These are phyloP conservation scores for Piaya cayana DNA, from an alignment of 2,113 vertebrate species.

Conservation along the genomic window DNA sequence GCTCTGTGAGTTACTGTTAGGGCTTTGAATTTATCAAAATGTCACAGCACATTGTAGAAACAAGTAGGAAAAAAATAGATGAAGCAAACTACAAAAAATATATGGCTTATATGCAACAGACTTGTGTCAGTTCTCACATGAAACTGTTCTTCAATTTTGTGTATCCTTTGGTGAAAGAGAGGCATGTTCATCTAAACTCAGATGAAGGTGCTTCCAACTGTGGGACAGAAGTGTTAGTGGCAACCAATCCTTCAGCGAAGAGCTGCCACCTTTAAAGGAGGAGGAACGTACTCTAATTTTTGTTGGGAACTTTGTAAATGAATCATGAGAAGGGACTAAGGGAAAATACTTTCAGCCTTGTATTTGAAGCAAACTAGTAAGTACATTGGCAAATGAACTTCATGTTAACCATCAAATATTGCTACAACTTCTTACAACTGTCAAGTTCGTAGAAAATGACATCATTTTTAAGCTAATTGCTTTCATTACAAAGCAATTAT, in stretches of 20 bases:
- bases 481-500: slow-evolving; percentile 7
- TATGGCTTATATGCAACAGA: not conserved
- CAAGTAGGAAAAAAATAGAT: not conserved
- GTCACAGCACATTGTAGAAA: not conserved
- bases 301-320: not conserved
- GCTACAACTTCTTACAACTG: not conserved
- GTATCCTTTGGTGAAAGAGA: not conserved
- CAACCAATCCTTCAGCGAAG: not conserved
- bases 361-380: not conserved
- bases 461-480: not conserved
- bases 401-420: not conserved
- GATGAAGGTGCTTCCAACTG: not conserved
- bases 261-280: not conserved
- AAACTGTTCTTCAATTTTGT: not conserved
- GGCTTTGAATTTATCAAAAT: not conserved
- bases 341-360: not conserved
- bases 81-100: not conserved
- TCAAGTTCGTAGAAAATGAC: not conserved
- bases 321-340: not conserved
- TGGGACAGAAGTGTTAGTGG: not conserved
- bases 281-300: not conserved
- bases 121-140: not conserved
- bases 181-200: not conserved
- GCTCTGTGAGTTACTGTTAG: not conserved
- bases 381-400: not conserved